Evolutionary conservation across 2,888 invertebrate genomes (phyloP).

Genomic region (Disparrhopalites patrizii): DNA sequence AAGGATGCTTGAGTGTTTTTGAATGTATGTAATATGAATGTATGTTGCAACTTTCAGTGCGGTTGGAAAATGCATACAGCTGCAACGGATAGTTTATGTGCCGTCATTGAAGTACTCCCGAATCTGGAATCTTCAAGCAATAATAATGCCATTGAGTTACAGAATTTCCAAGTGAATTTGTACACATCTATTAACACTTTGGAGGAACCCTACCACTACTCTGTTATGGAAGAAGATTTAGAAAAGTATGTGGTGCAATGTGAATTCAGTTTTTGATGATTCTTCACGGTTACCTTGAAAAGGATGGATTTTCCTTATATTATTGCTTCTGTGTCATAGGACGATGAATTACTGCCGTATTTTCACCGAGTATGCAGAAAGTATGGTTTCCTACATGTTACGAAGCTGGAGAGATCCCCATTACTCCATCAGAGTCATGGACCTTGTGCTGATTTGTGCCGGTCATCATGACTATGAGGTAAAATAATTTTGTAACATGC

Average conservation of each 20-base stretch:
- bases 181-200: conserved; percentile 76
- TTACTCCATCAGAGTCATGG: conserved; percentile 77
- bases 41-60: conserved; percentile 51
- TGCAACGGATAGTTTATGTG: conserved; percentile 85
- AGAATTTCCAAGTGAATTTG: conserved; percentile 70
- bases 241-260: conserved; percentile 62
- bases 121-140: conserved; percentile 52
- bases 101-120: conserved; percentile 76
- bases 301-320: neutral
- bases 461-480: conserved; percentile 98
- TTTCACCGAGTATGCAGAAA: conserved; percentile 90
- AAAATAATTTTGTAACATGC: conserved; percentile 49
- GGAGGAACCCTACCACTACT: conserved; percentile 80
- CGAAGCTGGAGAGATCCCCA: conserved; percentile 62
- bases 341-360: conserved; percentile 89
- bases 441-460: conserved; percentile 83
- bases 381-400: conserved; percentile 80
- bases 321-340: conserved; percentile 51
- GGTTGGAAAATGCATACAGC: conserved; percentile 68
- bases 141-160: conserved; percentile 62
- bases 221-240: conserved; percentile 88
- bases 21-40: too few species aligned
- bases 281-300: neutral
- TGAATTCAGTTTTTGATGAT: conserved; percentile 3
- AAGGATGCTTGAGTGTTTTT: too few species aligned